Evolutionary conservation across 2,113 vertebrate genomes (phyloP), one percentile per base, ranked within the genome.

Genomic region (Cebidichthys violaceus): DNA sequence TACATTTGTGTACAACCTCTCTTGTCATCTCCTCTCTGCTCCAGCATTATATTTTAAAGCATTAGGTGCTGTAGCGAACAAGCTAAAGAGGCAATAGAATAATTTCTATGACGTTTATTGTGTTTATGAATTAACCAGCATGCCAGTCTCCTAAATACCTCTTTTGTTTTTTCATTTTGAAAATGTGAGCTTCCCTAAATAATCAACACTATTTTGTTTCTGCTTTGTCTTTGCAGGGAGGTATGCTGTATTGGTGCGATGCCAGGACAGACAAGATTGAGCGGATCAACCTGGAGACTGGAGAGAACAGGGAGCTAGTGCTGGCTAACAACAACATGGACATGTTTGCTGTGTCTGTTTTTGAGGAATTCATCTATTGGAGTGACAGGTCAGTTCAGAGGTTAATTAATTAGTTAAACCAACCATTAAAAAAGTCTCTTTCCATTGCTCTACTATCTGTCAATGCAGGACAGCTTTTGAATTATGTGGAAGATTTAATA

Each of bases 261-360:
- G 98, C 98, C 15, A 95, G 98, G 68, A 99, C 96, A 0, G 98
- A 99, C 91, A 99, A 98, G 93, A 99, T 99, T 0, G 98, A 99
- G 29, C 95, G 98, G 1, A 97, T 99, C 0, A 97, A 99, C 92
- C 92, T 99, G 86, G 98, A 99, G 91, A 99, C 97, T 0, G 98
- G 98, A 0, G 96, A 97, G 83, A 97, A 97, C 95, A 87, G 98
- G 0, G 97, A 99, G 92, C 94, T 98, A 2, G 98, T 99, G 31
- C 94, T 99, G 72, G 95, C 96, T 84, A 98, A 92, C 94, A 98
- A 99, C 89, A 99, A 99, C 94, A 99, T 99, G 98, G 98, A 99
- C 94, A 99, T 99, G 98, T 99, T 99, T 92, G 98, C 98, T 0
- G 98, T 99, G 24, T 99, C 98, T 0, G 97, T 99, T 4, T 99